Evolutionary conservation across 2,113 vertebrate species (phyloP), one percentile per base, ranked within the genome.

Genomic region (Galemys pyrenaicus): DNA sequence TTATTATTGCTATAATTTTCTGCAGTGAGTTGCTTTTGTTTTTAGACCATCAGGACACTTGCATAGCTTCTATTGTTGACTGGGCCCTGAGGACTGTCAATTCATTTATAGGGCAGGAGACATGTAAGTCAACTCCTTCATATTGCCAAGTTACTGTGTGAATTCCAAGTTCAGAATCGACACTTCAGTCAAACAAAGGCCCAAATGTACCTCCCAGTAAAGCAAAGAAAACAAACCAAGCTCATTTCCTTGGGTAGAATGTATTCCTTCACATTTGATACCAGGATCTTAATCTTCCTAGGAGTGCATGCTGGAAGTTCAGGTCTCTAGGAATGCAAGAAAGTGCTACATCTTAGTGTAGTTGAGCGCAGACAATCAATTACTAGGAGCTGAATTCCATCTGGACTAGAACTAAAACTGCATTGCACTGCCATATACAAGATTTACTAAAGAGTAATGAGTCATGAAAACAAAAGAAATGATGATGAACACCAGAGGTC

Each of bases 311-410:
- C 22, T 41, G 82, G 67, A 80, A 83, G 65, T 64, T 4, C 20
- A 37, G 58, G 15, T 54, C 49, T 67, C 64, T 26, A 60, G 58
- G 73, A 64, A 56, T 3, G 7, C 10, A 8, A 65, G 60, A 49
- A 68, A 54, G 30, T 51, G 8, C 49, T 41, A 1, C 15, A 22
- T 11, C 44, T 37, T 26, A 64, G 32, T 3, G 6, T 62, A 37
- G 58, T 16, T 68, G 1, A 0, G 0, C 4, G 32, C 24, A 74
- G 37, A 39, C 2, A 3, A 3, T n/a, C 39, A 1, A 12, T 24
- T 19, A 58, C 60, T 35, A 16, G 65, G n/a, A 54, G n/a, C 64
- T 4, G 30, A 88, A 41, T 77, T 58, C 8, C 11, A 12, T 15
- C 32, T 30, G 3, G 60, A 56, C 54, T 56, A 44, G 58, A 85